These are phyloP conservation scores for Amphimedon queenslandica DNA, from an alignment of 37 sponge, comb jelly and placozoan genomes.

Conservation along the genomic window DNA sequence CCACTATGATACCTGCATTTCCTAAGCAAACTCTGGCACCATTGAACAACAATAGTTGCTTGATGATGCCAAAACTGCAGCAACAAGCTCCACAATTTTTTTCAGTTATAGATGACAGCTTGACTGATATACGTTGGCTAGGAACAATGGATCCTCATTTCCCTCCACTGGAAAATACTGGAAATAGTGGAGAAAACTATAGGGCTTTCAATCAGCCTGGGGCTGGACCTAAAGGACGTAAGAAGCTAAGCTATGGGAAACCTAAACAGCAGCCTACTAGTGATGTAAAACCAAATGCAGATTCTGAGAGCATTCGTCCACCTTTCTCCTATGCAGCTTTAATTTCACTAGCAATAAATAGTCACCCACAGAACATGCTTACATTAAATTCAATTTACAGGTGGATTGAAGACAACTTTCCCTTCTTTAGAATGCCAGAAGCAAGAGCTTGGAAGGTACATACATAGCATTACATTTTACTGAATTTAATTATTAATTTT, in stretches of 20 bases:
- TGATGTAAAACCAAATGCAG: background rate
- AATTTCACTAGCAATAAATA: conserved; percentile 71
- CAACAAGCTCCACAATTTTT: background rate
- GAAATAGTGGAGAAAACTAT: background rate
- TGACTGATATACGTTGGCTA: conserved; percentile 76
- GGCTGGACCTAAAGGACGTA: background rate
- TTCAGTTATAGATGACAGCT: conserved; percentile 45
- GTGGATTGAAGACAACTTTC: conserved; percentile 78
- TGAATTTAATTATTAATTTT: background rate
- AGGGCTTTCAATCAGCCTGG: background rate
- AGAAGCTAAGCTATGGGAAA: conserved; percentile 49
- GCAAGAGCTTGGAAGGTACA: conserved; percentile 85
- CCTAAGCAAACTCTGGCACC: background rate
- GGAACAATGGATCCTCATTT: conserved; percentile 42
- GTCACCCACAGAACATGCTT: conserved; percentile 55
- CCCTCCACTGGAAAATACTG: background rate
- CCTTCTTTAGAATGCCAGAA: conserved; percentile 69
- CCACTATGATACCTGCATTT: background rate
- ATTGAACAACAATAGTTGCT: no score
- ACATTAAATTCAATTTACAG: conserved; percentile 69
- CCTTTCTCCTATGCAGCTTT: conserved; percentile 75
- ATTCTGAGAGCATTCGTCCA: conserved; percentile 32
- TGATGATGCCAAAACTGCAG: background rate
- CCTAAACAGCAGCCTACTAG: background rate
- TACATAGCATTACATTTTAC: background rate